Percentiles rank a stretch among this genome's conserved stretches.
phyloP scores from a whole-genome alignment of 1,140 invertebrate species.

The Ganaspis sp. region DNA sequence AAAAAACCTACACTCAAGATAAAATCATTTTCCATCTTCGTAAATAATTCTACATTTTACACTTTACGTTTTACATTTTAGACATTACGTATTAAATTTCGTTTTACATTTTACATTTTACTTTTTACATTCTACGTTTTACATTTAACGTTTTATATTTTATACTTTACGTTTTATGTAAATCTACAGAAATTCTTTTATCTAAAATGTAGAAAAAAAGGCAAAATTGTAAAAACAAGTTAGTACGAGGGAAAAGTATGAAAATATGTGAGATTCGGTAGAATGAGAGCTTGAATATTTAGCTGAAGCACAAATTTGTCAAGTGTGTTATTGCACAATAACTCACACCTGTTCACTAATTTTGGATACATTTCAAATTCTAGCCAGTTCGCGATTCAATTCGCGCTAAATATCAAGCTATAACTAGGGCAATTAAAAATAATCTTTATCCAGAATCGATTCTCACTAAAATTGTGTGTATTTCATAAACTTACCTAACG shows the following conservation, averaged over 20 bases:
- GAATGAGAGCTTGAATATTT: neutral
- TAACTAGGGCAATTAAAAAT: slow-evolving; percentile 10
- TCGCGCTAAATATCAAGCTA: slow-evolving; percentile 6
- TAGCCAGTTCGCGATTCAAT: neutral
- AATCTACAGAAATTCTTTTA: no score
- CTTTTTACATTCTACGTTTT: no score
- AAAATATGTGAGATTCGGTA: neutral
- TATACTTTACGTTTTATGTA: no score
- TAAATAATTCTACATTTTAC: no score
- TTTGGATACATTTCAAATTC: slow-evolving; percentile 53
- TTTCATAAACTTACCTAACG: slow-evolving; percentile 83
- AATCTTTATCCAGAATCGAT: neutral
- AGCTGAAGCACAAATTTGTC: slow-evolving; percentile 12
- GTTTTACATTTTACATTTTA: no score
- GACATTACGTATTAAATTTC: no score
- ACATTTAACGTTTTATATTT: no score
- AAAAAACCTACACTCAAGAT: no score
- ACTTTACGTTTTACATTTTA: no score
- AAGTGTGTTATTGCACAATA: slow-evolving; percentile 11
- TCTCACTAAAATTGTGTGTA: neutral
- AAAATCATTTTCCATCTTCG: no score
- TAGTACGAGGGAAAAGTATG: neutral
- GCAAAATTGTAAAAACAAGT: slow-evolving; percentile 6
- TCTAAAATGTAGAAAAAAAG: no score
- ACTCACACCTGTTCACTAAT: slow-evolving; percentile 45